Evolutionary conservation across 2,888 invertebrate species (phyloP), one percentile per base, ranked within the genome.

Genomic region (Drosophila niveifrons): DNA sequence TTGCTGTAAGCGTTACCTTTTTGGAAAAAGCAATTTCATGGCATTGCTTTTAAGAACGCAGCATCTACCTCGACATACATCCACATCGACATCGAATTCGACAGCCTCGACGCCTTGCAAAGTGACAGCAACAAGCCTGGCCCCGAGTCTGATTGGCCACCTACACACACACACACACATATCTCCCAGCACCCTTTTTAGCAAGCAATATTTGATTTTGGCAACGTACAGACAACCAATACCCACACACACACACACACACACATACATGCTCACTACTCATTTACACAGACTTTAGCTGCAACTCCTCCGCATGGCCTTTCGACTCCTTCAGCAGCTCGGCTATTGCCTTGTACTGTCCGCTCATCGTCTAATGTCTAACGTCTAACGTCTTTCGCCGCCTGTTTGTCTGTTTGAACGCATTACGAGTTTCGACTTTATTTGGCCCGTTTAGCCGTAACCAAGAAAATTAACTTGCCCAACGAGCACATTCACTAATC

Each of bases 1-100:
- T 84, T 84, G 88, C 84, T 82, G 73, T 69, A 62, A 65, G 62
- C 69, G 71, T 74, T 72, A 75, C 75, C 74, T 74, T 71, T 71
- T 80, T 44, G 75, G 72, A 74, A 82, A 88, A 88, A 85, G 83
- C 83, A 85, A 85, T 85, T 88, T 88, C 83, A 80, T 75, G 83
- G 75, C 80, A 84, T 78, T 75, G 75, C 77, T 78, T 72, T 78
- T 72, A 78, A 68, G 78, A 75, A 79, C 72, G 66, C 66, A 65
- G 67, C 80, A 70, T 75, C 78, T 15, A n/a, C 61, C 17, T 48
- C 47, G 28, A 39, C 75, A 69, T 74, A 48, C 63, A 58, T 23
- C 63, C 15, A 52, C 58, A 15, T 44, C 52, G 43, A 8, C 59
- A 23, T 31, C 3, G 31, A 31, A 31, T 10, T 15, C 50, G 43